A percentile compares a stretch with the other conserved stretches of the same genome.
Conservation (phyloP, 2,113 vertebrate species). For the Gallinago media region DNA sequence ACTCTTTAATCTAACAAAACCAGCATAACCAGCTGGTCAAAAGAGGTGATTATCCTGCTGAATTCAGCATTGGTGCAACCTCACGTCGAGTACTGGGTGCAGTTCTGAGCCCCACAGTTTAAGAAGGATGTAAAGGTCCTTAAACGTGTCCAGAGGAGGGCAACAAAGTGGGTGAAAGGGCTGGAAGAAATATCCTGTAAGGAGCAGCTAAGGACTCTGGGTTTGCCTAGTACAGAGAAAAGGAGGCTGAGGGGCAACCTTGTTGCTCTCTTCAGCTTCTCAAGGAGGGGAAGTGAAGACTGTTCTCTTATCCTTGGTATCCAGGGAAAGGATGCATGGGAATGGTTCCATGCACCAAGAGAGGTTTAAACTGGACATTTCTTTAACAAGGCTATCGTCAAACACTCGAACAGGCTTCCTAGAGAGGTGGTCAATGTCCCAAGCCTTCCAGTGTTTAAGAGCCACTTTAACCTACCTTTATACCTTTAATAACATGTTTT, state of each 20-base stretch:
- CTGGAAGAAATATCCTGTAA: background rate
- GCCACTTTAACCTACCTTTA: background rate
- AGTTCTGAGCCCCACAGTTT: background rate
- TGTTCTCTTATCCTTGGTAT: background rate
- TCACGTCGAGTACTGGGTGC: background rate
- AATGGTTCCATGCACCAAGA: background rate
- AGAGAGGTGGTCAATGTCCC: background rate
- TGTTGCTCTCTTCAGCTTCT: background rate
- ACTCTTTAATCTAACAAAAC: background rate
- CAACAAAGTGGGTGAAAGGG: background rate
- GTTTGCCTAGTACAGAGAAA: background rate
- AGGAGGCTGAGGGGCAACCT: background rate
- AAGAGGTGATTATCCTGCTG: no score
- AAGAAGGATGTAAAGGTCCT: background rate
- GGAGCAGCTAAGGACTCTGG: background rate
- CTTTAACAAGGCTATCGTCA: background rate
- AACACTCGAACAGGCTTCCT: background rate
- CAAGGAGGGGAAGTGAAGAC: background rate
- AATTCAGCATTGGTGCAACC: background rate
- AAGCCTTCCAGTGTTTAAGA: background rate
- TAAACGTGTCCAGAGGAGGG: no score
- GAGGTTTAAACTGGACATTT: background rate
- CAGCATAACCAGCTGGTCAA: background rate
- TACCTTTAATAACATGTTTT: background rate
- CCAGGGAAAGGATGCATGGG: fast-evolving